Percentiles rank a stretch among this genome's conserved stretches.
phyloP scores from a whole-genome alignment of 2,888 invertebrate genomes.

The Mythimna vitellina region DNA sequence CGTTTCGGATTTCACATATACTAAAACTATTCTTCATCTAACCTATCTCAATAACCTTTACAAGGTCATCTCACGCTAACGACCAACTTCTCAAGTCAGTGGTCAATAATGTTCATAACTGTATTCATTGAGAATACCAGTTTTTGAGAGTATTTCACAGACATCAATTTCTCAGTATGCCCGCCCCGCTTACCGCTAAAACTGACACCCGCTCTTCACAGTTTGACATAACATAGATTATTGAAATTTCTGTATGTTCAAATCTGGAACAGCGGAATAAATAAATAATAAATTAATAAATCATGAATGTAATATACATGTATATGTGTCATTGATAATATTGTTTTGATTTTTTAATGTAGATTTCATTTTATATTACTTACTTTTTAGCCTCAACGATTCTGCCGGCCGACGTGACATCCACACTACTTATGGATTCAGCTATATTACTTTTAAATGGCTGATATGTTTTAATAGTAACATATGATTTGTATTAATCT shows the following conservation, averaged over 20 bases:
- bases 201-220: neutral
- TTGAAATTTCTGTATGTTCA: conserved; percentile 17
- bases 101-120: neutral
- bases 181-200: neutral
- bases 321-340: neutral
- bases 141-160: neutral
- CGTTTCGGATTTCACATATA: too few relatives aligned
- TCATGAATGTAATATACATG: neutral
- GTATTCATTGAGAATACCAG: neutral
- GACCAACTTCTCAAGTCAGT: too few relatives aligned
- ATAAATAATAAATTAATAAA: conserved; percentile 8
- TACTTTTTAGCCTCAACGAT: neutral
- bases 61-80: too few relatives aligned
- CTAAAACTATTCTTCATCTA: too few relatives aligned
- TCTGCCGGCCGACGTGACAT: neutral
- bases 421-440: neutral
- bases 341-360: neutral
- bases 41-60: too few relatives aligned
- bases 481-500: too few relatives aligned
- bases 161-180: neutral
- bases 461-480: too few relatives aligned
- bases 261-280: conserved; percentile 24
- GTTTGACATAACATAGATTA: conserved; percentile 17
- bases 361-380: neutral
- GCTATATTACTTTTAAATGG: too few relatives aligned